Conservation (phyloP, 1,140 invertebrate genomes). For the Oppia nitens region DNA sequence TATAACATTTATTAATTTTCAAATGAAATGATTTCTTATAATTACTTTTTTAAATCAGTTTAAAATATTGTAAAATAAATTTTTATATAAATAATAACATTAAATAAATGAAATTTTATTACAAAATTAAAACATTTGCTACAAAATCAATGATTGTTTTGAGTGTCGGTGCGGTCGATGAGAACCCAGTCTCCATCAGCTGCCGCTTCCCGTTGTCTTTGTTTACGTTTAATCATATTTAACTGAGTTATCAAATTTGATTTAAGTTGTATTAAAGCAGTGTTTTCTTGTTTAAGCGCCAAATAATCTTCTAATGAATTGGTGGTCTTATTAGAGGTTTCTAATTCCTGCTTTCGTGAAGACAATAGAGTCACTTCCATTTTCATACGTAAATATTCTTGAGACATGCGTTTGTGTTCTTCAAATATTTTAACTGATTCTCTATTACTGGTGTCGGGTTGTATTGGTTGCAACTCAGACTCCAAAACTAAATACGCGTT, state of each 20-base stretch:
- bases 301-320: not conserved
- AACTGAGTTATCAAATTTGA: not conserved
- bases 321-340: not conserved
- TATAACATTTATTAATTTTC: no score
- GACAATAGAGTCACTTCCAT: conserved; percentile 10
- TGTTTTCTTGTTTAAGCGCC: not conserved
- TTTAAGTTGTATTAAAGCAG: not conserved
- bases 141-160: not conserved
- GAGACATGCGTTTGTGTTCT: conserved; percentile 52
- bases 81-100: not conserved
- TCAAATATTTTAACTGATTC: conserved; percentile 64
- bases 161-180: not conserved
- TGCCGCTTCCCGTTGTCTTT: not conserved
- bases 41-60: no score
- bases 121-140: not conserved
- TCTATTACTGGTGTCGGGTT: conserved; percentile 53
- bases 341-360: not conserved
- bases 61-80: no score
- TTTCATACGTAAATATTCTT: conserved; percentile 17
- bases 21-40: no score
- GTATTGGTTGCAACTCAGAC: conserved; percentile 49
- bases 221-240: not conserved
- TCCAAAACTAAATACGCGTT: conserved; percentile 9
- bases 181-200: not conserved
- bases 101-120: not conserved